Percentiles rank a stretch among this genome's conserved stretches.
These are phyloP conservation scores for Lynx canadensis DNA, from an alignment of 2,113 vertebrate species.

Conservation along the genomic window DNA sequence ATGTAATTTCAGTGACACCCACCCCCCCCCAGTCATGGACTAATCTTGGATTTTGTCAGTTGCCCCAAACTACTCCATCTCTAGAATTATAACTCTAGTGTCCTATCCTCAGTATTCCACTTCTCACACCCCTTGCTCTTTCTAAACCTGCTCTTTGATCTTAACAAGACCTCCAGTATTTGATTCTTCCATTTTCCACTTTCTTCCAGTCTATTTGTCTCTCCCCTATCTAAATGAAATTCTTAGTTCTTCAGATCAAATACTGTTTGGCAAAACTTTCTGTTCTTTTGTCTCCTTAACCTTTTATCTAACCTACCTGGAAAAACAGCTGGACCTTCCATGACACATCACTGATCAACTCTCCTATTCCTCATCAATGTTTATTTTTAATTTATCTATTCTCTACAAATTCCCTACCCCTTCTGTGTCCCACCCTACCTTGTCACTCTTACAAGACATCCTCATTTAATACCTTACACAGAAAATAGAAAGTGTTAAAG, in stretches of 20 bases:
- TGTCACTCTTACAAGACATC: background rate
- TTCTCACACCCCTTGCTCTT: background rate
- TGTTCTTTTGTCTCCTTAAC: background rate
- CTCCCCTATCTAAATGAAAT: background rate
- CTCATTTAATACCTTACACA: slow-evolving; percentile 16
- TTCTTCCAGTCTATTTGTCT: slow-evolving; percentile 8
- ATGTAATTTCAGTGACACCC: background rate
- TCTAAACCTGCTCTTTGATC: background rate
- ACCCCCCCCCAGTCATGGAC: background rate
- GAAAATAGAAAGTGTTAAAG: background rate
- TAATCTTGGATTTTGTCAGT: background rate
- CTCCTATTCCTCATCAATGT: background rate
- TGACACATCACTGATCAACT: background rate
- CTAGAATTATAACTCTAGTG: background rate
- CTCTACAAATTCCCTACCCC: background rate
- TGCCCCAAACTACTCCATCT: background rate
- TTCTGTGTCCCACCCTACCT: background rate
- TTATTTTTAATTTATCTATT: background rate
- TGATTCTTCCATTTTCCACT: slow-evolving; percentile 23
- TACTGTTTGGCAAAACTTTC: background rate
- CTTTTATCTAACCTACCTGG: background rate
- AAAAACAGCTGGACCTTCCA: background rate
- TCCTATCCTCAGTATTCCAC: background rate
- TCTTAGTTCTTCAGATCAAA: background rate
- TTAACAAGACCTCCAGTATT: background rate